These are phyloP conservation scores for Vannuccia rotundouncinata DNA, from an alignment of 2,888 invertebrate genomes.

Conservation along the genomic window DNA sequence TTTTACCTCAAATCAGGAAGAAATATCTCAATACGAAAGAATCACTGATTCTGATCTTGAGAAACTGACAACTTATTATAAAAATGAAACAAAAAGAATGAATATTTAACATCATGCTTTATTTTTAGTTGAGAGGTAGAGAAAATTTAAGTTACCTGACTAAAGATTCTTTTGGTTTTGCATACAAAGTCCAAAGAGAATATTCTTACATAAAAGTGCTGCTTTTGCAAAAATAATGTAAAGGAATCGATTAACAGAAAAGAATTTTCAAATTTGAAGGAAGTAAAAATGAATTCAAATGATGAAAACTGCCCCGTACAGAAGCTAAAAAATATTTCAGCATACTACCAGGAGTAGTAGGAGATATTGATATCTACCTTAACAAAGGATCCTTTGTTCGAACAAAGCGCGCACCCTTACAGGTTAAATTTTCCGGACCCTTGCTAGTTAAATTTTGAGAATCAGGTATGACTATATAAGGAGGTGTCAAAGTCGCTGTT, in stretches of 20 bases:
- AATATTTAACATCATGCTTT: constrained; percentile 16
- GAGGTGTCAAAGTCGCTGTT: too few species aligned
- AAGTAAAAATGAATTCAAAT: neutral
- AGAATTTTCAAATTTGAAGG: constrained; percentile 27
- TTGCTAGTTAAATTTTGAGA: too few species aligned
- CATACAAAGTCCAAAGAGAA: neutral
- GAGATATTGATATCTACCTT: neutral
- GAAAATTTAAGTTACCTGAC: neutral
- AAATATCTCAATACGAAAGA: neutral
- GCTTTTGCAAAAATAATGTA: constrained; percentile 24
- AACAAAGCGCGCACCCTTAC: too few species aligned
- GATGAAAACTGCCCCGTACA: constrained; percentile 27
- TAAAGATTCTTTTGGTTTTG: constrained; percentile 27
- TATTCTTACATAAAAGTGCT: constrained; percentile 7
- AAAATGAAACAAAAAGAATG: constrained; percentile 12
- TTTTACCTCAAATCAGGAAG: constrained; percentile 21
- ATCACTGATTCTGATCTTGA: neutral
- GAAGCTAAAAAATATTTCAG: constrained; percentile 13
- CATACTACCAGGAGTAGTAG: neutral
- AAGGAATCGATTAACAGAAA: constrained; percentile 24
- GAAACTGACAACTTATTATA: constrained; percentile 10
- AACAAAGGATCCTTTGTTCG: too few species aligned
- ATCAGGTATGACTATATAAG: too few species aligned
- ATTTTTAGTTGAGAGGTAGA: constrained; percentile 6
- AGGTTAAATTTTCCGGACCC: too few species aligned